Evolutionary conservation across 2,888 invertebrate genomes (phyloP).

Genomic region (Mesorhabditis spiculigera): DNA sequence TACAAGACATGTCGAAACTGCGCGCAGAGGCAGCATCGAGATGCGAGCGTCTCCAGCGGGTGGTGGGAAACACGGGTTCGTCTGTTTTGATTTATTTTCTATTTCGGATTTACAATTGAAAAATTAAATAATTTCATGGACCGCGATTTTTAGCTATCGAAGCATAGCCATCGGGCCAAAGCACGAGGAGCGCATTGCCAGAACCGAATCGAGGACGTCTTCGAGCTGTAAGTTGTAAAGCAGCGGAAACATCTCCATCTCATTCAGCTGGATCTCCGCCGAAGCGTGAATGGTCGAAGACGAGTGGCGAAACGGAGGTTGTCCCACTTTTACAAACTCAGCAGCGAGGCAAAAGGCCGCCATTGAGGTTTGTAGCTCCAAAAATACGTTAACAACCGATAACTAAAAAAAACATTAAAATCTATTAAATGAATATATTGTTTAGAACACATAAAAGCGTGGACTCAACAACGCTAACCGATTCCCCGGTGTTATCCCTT

Average conservation of each 20-base stretch:
- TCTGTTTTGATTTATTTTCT: not conserved
- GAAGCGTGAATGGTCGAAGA: constrained; percentile 4
- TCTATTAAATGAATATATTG: no score
- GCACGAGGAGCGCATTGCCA: not conserved
- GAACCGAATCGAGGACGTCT: constrained; percentile 5
- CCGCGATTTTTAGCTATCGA: not conserved
- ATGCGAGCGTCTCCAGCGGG: not conserved
- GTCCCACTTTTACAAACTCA: not conserved
- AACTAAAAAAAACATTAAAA: no score
- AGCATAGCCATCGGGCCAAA: not conserved
- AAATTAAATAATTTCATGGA: not conserved
- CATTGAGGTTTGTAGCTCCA: no score
- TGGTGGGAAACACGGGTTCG: not conserved
- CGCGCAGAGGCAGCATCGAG: not conserved
- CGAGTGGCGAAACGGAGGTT: not conserved
- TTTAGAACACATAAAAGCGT: not conserved
- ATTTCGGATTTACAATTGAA: no score
- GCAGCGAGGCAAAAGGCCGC: not conserved
- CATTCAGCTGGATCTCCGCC: constrained; percentile 1
- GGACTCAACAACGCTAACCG: not conserved
- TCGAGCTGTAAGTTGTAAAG: not conserved
- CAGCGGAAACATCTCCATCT: not conserved
- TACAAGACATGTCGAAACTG: not conserved
- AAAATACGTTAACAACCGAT: no score
- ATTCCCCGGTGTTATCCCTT: not conserved